Percentiles rank a stretch among this genome's conserved stretches.
Conservation (phyloP, 2,113 vertebrate genomes). For the Phaethon lepturus region DNA sequence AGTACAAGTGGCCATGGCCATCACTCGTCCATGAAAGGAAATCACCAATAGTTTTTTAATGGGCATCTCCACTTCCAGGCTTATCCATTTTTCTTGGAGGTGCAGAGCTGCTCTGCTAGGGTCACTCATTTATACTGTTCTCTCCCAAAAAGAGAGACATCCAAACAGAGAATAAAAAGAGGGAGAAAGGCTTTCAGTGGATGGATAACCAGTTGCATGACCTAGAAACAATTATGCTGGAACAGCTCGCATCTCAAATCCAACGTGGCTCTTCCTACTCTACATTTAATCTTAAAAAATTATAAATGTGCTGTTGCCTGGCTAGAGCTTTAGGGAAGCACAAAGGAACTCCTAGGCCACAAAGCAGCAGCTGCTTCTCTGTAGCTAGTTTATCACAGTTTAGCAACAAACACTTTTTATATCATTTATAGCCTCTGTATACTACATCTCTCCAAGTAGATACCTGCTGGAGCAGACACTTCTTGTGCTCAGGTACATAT, state of each 20-base stretch:
- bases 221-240: background rate
- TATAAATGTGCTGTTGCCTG: slow-evolving; percentile 25
- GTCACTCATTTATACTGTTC: background rate
- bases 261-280: background rate
- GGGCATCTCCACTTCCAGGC: background rate
- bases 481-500: background rate
- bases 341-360: slow-evolving; percentile 33
- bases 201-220: background rate
- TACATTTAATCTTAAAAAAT: slow-evolving; percentile 51
- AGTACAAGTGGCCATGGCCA: background rate
- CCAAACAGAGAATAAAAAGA: background rate
- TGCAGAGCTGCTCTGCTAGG: background rate
- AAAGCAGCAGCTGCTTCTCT: slow-evolving; percentile 65
- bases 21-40: background rate
- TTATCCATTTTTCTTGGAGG: background rate
- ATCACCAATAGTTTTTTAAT: background rate
- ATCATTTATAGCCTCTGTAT: slow-evolving; percentile 31
- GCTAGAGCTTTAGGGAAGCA: slow-evolving; percentile 50
- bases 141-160: background rate
- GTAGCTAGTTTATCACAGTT: slow-evolving; percentile 58
- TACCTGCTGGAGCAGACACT: background rate
- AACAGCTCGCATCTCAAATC: background rate
- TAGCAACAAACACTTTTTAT: slow-evolving; percentile 48
- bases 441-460: slow-evolving; percentile 21
- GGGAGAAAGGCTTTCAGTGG: background rate